Evolutionary conservation across 2,888 invertebrate genomes (phyloP), one percentile per base, ranked within the genome.

Genomic region (Gisinianus flammeolus): DNA sequence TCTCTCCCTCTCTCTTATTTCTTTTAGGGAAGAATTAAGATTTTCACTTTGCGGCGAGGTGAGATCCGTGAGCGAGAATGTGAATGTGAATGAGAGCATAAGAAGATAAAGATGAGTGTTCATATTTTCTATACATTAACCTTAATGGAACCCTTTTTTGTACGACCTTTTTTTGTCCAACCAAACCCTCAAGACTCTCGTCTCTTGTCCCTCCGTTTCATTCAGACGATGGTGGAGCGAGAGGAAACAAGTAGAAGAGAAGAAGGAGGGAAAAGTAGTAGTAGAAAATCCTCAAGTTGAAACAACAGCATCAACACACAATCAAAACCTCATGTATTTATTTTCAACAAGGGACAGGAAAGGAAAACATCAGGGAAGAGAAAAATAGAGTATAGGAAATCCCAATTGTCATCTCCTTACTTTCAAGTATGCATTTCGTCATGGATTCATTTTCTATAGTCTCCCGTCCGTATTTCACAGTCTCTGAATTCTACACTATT

Each of bases 391-490:
- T n/a, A n/a, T 6, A 44, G 6, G 44, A 44, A 54, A 54, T 54
- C 54, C 54, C 54, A 54, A 54, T n/a, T n/a, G 54, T 54, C 54
- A 54, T 54, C 54, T 54, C 54, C n/a, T n/a, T n/a, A n/a, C n/a
- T 54, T 19, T 54, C 54, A 54, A 54, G 54, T 26, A 66, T 26
- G 30, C 19, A 66, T 66, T 66, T 66, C n/a, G 28, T 66, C 28
- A 66, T 30, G 30, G 30, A 66, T 66, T 66, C 66, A 66, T 66
- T 66, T 66, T 66, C 26, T 30, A 30, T 31, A n/a, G 56, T 56
- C 16, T 44, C 16, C 52, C n/a, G n/a, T n/a, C n/a, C n/a, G n/a
- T n/a, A n/a, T n/a, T n/a, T n/a, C n/a, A 54, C n/a, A n/a, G 30
- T 16, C 8, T 31, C 35, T 69, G 44, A 69, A 69, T 56, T 71